phyloP scores from a whole-genome alignment of 2,797 vertebrate genomes.

The Oceanodroma leucorhoa region DNA sequence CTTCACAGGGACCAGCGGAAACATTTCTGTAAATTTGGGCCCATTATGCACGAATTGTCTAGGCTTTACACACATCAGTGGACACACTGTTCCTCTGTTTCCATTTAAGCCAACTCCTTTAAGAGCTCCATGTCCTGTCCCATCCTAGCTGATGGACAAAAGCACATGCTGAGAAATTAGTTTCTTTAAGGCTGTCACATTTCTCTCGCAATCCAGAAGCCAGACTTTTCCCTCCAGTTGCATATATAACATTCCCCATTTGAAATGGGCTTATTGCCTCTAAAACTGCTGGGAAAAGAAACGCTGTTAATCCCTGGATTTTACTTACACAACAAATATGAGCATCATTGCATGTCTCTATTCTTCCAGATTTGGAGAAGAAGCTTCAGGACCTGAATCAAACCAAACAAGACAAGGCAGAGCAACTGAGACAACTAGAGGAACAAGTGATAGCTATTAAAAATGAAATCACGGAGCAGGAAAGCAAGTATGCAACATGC shows the following conservation, averaged over 20 bases:
- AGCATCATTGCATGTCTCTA: conserved; percentile 2
- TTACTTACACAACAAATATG: neutral
- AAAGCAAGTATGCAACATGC: conserved; percentile 70
- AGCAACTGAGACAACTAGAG: conserved; percentile 76
- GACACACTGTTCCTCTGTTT: neutral
- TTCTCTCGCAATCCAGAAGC: neutral
- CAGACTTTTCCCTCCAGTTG: neutral
- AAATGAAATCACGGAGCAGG: conserved; percentile 73
- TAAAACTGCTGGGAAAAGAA: neutral
- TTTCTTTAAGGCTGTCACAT: neutral
- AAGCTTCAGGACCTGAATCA: conserved; percentile 76
- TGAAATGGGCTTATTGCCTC: neutral
- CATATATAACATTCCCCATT: neutral
- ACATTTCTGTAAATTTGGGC: neutral
- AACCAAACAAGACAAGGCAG: conserved; percentile 77
- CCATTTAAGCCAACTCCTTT: neutral
- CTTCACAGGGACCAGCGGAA: neutral
- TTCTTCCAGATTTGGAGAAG: conserved; percentile 84
- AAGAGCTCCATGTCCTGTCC: neutral
- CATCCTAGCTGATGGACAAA: neutral
- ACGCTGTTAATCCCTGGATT: neutral
- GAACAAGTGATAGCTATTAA: conserved; percentile 74
- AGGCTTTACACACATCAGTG: neutral
- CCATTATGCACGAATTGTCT: neutral
- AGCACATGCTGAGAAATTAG: neutral